Evolutionary conservation across 2,888 invertebrate species (phyloP).

Genomic region (Eucriotettix oculatus): DNA sequence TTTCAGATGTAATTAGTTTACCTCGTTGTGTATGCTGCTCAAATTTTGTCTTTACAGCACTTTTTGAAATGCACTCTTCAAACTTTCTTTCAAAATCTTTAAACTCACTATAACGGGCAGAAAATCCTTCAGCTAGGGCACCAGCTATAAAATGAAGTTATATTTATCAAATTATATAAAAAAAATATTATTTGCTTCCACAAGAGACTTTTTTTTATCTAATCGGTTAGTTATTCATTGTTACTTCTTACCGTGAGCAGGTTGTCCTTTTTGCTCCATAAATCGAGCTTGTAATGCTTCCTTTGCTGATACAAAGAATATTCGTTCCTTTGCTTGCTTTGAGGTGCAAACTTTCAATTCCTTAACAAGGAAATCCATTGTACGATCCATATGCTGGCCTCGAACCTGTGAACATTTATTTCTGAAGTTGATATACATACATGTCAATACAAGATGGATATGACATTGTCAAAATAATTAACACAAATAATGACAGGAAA

Average conservation of each 20-base stretch:
- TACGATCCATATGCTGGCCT: constrained; percentile 88
- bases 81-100: constrained; percentile 97
- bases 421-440: too few species aligned
- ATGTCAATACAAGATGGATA: too few species aligned
- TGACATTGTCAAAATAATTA: too few species aligned
- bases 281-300: constrained; percentile 71
- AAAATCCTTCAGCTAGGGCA: constrained; percentile 80
- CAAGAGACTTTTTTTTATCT: too few species aligned
- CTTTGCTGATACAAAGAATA: constrained; percentile 97
- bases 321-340: constrained; percentile 79
- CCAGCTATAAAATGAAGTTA: constrained; percentile 34
- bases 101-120: constrained; percentile 90
- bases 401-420: constrained; percentile 49
- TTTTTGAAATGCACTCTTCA: constrained; percentile 94
- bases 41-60: constrained; percentile 97
- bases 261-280: constrained; percentile 48
- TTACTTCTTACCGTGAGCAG: constrained; percentile 33
- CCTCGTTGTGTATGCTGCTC: constrained; percentile 94
- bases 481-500: too few species aligned
- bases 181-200: too few species aligned
- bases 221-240: too few species aligned
- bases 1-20: constrained; percentile 56
- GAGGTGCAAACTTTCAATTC: constrained; percentile 83
- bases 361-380: constrained; percentile 83
- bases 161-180: too few species aligned